Evolutionary conservation across 2,113 vertebrate species (phyloP).

Genomic region (Isurus oxyrinchus): DNA sequence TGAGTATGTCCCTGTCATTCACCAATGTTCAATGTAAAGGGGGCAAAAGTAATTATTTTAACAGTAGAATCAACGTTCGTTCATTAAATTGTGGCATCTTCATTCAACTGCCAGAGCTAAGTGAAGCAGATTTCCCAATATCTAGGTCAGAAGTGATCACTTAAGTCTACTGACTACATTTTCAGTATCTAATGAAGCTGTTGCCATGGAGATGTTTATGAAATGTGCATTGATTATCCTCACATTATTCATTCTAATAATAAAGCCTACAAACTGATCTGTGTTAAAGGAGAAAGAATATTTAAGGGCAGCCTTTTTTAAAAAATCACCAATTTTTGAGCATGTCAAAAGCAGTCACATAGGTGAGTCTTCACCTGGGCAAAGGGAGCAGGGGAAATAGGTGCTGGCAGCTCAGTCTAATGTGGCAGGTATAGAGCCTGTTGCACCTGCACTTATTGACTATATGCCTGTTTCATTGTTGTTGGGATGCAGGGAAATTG

Average conservation of each 20-base stretch:
- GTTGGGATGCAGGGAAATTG: neutral
- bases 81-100: neutral
- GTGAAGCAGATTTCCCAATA: neutral
- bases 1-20: neutral
- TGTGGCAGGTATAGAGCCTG: neutral
- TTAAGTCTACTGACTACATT: neutral
- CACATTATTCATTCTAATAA: neutral
- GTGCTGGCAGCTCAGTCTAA: neutral
- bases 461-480: neutral
- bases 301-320: neutral
- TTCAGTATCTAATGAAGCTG: conserved; percentile 14
- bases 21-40: neutral
- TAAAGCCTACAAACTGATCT: neutral
- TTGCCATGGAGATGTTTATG: conserved; percentile 20
- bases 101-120: neutral
- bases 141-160: neutral
- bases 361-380: neutral
- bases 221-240: neutral
- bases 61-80: neutral
- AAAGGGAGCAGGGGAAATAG: neutral
- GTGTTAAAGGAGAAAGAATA: neutral
- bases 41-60: neutral
- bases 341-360: neutral
- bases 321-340: neutral
- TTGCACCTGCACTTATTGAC: neutral